Evolutionary conservation across 2,113 vertebrate genomes (phyloP), one percentile per base, ranked within the genome.

Genomic region (Hiodon alosoides): DNA sequence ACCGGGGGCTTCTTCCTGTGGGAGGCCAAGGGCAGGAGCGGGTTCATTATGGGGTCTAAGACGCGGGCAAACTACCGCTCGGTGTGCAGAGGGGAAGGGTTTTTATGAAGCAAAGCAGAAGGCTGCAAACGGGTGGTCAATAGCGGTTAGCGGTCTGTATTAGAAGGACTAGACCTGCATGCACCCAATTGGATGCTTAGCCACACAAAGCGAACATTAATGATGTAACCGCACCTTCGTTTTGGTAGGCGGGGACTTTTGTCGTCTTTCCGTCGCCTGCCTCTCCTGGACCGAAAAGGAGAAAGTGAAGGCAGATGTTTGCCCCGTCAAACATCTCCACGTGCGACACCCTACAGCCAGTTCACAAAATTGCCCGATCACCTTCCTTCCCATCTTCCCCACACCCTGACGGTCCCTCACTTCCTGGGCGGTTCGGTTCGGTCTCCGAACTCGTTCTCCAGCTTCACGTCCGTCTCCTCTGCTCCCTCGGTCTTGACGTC

Each of bases 1-100:
- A 99, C 97, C 0, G 97, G 97, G 2, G 97, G 97, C 86, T 99
- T 99, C 93, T 99, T 99, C 83, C 97, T 99, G 86, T 71, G 54
- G n/a, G 17, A 51, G 13, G 8, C 46, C 50, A 53, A 16, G 7
- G 64, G 60, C 58, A 17, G 9, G n/a, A 5, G 16, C 9, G 13
- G 9, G 0, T 70, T 58, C 8, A 31, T 31, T 31, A 31, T 31
- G 31, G 31, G 53, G 51, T 6, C 10, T 2, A 48, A 10, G 13
- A 51, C 66, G 4, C 17, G 16, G 13, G 62, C 9, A 11, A 57
- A 66, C 75, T 79, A 82, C 3, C 9, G 2, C 11, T 0, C n/a
- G 9, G 11, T 8, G 5, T 60, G 31, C 31, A 31, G 31, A 31
- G 31, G 31, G 31, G 31, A 31, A 31, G 31, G 31, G 31, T 31